Percentiles rank a stretch among this genome's conserved stretches.
These are phyloP conservation scores for Suncus etruscus DNA, from an alignment of 2,113 vertebrate species.

Conservation along the genomic window DNA sequence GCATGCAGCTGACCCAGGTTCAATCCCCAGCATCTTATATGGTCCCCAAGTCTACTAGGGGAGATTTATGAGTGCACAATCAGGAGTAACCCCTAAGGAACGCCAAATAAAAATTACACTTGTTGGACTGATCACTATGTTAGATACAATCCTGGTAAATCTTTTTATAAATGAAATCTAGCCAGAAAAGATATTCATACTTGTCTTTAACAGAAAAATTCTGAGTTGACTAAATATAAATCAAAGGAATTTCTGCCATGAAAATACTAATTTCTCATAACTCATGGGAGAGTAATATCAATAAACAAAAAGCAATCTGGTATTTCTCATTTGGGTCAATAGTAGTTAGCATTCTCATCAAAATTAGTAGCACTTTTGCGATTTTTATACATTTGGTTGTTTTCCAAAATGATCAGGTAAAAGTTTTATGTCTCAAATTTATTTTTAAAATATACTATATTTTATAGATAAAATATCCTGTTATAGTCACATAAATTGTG, in stretches of 20 bases:
- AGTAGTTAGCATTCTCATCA: not conserved
- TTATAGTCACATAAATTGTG: constrained; percentile 18
- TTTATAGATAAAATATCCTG: not conserved
- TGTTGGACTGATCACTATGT: constrained; percentile 58
- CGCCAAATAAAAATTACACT: constrained; percentile 42
- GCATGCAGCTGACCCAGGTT: too few species aligned
- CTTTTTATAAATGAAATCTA: constrained; percentile 53
- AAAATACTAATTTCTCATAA: constrained; percentile 61
- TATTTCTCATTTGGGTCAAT: not conserved
- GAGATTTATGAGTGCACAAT: too few species aligned
- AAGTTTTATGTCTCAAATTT: constrained; percentile 10
- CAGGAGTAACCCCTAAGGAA: too few species aligned
- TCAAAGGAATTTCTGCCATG: constrained; percentile 58
- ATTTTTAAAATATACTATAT: constrained; percentile 5
- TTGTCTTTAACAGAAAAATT: constrained; percentile 64
- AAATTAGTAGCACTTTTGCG: not conserved
- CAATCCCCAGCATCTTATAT: too few species aligned
- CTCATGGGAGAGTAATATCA: constrained; percentile 22
- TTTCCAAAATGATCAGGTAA: not conserved
- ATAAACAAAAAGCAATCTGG: constrained; percentile 62
- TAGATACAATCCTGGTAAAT: constrained; percentile 54
- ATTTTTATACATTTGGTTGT: constrained; percentile 32
- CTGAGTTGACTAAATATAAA: constrained; percentile 65
- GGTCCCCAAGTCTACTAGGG: too few species aligned
- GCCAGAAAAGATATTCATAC: constrained; percentile 62